A percentile compares a stretch with the other conserved stretches of the same genome.
Conservation (phyloP, 2,113 vertebrate genomes). For the Hiodon tergisus region DNA sequence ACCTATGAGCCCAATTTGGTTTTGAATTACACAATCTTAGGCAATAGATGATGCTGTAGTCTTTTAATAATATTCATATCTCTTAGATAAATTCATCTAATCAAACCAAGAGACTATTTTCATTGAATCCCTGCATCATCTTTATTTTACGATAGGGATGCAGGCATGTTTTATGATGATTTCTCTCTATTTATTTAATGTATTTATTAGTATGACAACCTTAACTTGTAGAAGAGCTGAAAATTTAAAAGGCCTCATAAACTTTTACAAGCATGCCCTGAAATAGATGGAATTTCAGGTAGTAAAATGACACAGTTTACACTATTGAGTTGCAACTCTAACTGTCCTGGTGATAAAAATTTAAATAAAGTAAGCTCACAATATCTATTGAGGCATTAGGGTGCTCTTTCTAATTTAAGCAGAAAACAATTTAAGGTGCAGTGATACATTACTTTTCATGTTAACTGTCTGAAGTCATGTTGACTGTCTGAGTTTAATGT, state of each 20-base stretch:
- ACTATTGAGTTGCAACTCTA: not conserved
- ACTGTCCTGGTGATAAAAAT: not conserved
- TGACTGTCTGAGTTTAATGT: too few relatives aligned
- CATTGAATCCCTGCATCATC: not conserved
- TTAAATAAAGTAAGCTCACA: not conserved
- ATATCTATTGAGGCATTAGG: not conserved
- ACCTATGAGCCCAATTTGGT: too few relatives aligned
- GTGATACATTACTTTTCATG: not conserved
- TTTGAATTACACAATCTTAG: too few relatives aligned
- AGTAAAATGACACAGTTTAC: slow-evolving; percentile 16
- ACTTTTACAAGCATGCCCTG: slow-evolving; percentile 10
- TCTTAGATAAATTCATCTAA: too few relatives aligned
- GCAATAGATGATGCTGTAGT: too few relatives aligned
- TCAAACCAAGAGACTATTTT: not conserved
- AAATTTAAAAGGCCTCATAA: slow-evolving; percentile 15
- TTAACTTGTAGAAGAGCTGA: not conserved
- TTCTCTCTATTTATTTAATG: not conserved
- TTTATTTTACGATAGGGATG: not conserved
- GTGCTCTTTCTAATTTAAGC: not conserved
- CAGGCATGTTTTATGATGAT: not conserved
- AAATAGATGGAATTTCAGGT: slow-evolving; percentile 1
- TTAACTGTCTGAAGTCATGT: not conserved
- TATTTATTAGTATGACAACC: slow-evolving; percentile 10
- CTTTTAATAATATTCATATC: too few relatives aligned
- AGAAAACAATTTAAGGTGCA: not conserved